phyloP scores from a whole-genome alignment of 92 coral and sea anemone species.

The Galaxea fascicularis region DNA sequence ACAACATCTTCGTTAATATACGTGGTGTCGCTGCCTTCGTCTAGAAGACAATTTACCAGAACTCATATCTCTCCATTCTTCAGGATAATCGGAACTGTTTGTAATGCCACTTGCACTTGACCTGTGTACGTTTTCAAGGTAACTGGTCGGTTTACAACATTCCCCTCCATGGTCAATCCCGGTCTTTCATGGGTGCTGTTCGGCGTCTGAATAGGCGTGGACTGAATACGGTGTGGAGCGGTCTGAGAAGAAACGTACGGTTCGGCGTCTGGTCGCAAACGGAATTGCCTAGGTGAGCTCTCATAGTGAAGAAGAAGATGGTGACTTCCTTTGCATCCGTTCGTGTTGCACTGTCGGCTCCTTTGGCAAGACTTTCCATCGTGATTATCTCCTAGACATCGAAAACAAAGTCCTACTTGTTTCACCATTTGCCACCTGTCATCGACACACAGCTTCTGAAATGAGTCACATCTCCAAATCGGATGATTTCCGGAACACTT shows the following conservation, averaged over 20 bases:
- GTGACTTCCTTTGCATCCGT: constrained; percentile 38
- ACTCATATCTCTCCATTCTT: constrained; percentile 59
- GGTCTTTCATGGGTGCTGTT: constrained; percentile 4
- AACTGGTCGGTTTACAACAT: neutral
- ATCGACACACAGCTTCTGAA: neutral
- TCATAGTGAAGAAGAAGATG: constrained; percentile 45
- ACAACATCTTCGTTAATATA: constrained; percentile 74
- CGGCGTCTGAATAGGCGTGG: neutral
- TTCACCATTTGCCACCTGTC: neutral
- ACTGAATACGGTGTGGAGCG: neutral
- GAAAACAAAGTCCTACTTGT: constrained; percentile 29
- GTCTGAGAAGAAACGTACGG: neutral
- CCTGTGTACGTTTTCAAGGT: constrained; percentile 42
- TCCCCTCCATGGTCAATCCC: constrained; percentile 24
- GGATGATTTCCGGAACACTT: constrained; percentile 23
- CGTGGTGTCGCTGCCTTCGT: constrained; percentile 68
- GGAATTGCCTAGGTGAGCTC: neutral
- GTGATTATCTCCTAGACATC: constrained; percentile 53
- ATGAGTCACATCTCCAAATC: constrained; percentile 41
- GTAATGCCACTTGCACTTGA: constrained; percentile 52
- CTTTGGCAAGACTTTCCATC: constrained; percentile 22
- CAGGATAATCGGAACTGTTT: constrained; percentile 39
- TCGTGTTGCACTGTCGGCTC: constrained; percentile 19
- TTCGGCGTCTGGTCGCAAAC: constrained; percentile 21
- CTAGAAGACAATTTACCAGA: constrained; percentile 62